A percentile compares a stretch with the other conserved stretches of the same genome.
These are phyloP conservation scores for Gryllus longicercus DNA, from an alignment of 2,888 invertebrate genomes.

Conservation along the genomic window DNA sequence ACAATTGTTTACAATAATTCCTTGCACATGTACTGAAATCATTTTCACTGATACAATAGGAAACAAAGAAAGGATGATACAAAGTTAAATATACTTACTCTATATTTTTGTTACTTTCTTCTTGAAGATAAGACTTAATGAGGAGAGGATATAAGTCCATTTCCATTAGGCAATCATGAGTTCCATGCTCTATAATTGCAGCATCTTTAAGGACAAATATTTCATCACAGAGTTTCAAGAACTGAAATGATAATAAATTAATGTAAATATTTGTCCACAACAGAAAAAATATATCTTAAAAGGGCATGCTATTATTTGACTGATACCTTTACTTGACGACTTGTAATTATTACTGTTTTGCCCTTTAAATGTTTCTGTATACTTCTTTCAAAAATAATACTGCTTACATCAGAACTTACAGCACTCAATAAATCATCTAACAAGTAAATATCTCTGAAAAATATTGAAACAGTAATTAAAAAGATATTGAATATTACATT, in stretches of 20 bases:
- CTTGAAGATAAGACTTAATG: slow-evolving; percentile 1
- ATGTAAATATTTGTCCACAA: too few relatives aligned
- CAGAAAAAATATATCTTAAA: too few relatives aligned
- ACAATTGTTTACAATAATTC: too few relatives aligned
- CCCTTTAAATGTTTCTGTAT: neutral
- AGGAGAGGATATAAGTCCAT: neutral
- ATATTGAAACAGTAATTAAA: neutral
- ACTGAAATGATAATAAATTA: neutral
- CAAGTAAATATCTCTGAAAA: neutral
- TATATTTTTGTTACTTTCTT: neutral
- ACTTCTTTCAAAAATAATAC: neutral
- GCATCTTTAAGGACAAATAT: neutral
- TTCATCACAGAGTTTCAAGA: slow-evolving; percentile 5
- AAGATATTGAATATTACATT: too few relatives aligned
- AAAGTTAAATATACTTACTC: neutral
- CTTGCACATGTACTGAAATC: too few relatives aligned
- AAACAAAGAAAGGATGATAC: too few relatives aligned
- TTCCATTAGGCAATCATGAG: neutral
- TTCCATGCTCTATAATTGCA: neutral
- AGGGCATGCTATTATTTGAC: too few relatives aligned
- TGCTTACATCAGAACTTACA: neutral
- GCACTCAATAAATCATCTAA: neutral
- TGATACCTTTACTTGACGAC: neutral
- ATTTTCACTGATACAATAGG: too few relatives aligned
- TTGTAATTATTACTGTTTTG: neutral